Conservation (phyloP, 2,113 vertebrate genomes). For the Brevimyrus niger region DNA sequence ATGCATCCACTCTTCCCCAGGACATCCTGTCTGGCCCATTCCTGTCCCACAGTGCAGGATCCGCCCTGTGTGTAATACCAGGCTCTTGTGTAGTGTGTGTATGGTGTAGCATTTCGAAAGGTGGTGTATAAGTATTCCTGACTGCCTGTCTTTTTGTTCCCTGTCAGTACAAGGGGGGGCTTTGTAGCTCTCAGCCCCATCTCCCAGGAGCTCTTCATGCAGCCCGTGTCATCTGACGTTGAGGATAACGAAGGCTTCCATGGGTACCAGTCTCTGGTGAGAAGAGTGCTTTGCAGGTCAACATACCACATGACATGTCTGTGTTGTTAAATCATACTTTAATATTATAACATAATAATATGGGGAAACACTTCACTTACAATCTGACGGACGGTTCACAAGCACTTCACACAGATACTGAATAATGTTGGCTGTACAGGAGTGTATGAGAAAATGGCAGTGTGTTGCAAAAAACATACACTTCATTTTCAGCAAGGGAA, state of each 20-base stretch:
- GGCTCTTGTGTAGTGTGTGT: not conserved
- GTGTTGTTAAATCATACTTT: not conserved
- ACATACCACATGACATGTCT: not conserved
- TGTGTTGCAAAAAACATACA: not conserved
- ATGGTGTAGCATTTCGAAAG: not conserved
- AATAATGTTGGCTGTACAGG: not conserved
- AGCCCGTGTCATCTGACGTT: slow-evolving; percentile 57
- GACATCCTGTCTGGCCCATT: slow-evolving; percentile 85
- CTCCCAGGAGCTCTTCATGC: slow-evolving; percentile 84
- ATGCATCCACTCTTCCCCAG: slow-evolving; percentile 78
- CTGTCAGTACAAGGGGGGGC: slow-evolving; percentile 73
- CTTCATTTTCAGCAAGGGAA: no score
- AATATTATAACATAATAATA: not conserved
- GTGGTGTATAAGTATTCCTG: not conserved
- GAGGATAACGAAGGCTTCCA: slow-evolving; percentile 65
- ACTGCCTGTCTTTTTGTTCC: slow-evolving; percentile 30
- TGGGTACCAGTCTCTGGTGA: slow-evolving; percentile 74
- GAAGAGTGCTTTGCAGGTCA: slow-evolving; percentile 23
- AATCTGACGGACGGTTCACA: not conserved
- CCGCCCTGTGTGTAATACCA: slow-evolving; percentile 77
- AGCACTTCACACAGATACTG: not conserved
- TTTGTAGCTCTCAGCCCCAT: slow-evolving; percentile 87
- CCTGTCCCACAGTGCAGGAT: slow-evolving; percentile 78
- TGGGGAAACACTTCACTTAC: not conserved
- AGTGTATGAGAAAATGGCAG: not conserved